Conservation (phyloP, 1,140 invertebrate genomes). For the Drosophila seguyi region DNA sequence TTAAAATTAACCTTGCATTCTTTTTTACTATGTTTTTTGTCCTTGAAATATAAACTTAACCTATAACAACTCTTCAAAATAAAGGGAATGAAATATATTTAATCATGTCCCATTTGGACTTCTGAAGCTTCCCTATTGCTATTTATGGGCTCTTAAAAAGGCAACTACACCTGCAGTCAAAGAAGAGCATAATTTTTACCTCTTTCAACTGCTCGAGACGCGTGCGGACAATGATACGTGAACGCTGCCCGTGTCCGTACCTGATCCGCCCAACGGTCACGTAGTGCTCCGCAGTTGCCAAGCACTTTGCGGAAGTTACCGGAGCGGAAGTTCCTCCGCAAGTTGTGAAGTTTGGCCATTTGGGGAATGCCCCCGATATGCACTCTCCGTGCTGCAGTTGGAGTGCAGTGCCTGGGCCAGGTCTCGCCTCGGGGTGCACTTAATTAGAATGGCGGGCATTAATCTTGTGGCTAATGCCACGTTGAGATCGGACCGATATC, state of each 20-base stretch:
- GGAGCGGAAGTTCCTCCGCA: constrained; percentile 39
- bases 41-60: not conserved
- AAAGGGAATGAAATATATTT: not conserved
- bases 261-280: constrained; percentile 60
- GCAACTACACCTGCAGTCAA: constrained; percentile 8
- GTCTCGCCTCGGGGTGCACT: constrained; percentile 49
- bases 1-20: too few species aligned
- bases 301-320: constrained; percentile 55
- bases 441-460: constrained; percentile 69
- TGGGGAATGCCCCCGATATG: constrained; percentile 15
- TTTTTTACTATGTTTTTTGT: not conserved
- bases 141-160: constrained; percentile 6
- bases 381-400: constrained; percentile 1
- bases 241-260: constrained; percentile 58
- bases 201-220: constrained; percentile 65
- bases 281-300: constrained; percentile 64
- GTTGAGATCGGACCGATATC: constrained; percentile 74
- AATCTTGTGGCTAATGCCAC: constrained; percentile 75
- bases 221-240: constrained; percentile 73
- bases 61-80: not conserved
- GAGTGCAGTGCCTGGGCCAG: constrained; percentile 2
- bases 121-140: constrained; percentile 18
- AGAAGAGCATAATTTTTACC: constrained; percentile 59
- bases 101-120: not conserved
- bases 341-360: constrained; percentile 39